These are phyloP conservation scores for Harpagifer antarcticus DNA, from an alignment of 2,797 vertebrate genomes.

Conservation along the genomic window DNA sequence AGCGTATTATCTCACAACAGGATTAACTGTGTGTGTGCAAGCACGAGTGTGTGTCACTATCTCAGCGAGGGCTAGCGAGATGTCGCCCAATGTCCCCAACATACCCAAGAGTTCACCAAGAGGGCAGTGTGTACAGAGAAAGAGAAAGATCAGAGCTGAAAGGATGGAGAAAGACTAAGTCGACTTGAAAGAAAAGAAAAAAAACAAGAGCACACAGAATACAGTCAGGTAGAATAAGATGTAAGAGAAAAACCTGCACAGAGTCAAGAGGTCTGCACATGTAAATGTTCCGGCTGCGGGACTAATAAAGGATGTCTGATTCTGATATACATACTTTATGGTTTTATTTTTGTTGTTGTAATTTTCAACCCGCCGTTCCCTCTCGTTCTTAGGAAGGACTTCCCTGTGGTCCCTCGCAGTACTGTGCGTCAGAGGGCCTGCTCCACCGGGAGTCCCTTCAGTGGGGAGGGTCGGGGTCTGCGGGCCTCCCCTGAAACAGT, in stretches of 20 bases:
- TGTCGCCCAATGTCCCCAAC: slow-evolving; percentile 76
- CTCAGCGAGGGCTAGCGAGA: slow-evolving; percentile 70
- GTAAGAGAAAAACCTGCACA: slow-evolving; percentile 17
- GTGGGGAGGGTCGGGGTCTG: slow-evolving; percentile 85
- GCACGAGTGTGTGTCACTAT: slow-evolving; percentile 58
- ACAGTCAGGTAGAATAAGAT: slow-evolving; percentile 14
- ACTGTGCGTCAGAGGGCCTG: slow-evolving; percentile 91
- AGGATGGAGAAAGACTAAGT: slow-evolving; percentile 57
- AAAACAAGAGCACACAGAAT: slow-evolving; percentile 13
- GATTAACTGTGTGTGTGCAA: slow-evolving; percentile 38
- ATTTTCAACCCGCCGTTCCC: background rate
- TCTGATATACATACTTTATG: too few relatives aligned
- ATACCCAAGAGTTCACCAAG: slow-evolving; percentile 78
- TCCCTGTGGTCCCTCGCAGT: slow-evolving; percentile 95
- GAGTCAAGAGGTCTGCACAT: background rate
- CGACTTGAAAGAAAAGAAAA: slow-evolving; percentile 54
- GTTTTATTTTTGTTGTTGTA: slow-evolving; percentile 13
- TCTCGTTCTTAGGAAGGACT: slow-evolving; percentile 89
- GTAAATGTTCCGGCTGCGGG: too few relatives aligned
- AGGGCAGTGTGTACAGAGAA: slow-evolving; percentile 69
- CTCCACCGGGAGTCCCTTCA: slow-evolving; percentile 90
- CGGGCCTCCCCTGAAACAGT: slow-evolving; percentile 86
- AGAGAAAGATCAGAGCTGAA: slow-evolving; percentile 65
- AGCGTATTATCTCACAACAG: slow-evolving; percentile 79
- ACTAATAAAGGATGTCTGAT: too few relatives aligned